Conservation (phyloP, 2,113 vertebrate genomes). For the Probosciger aterrimus region DNA sequence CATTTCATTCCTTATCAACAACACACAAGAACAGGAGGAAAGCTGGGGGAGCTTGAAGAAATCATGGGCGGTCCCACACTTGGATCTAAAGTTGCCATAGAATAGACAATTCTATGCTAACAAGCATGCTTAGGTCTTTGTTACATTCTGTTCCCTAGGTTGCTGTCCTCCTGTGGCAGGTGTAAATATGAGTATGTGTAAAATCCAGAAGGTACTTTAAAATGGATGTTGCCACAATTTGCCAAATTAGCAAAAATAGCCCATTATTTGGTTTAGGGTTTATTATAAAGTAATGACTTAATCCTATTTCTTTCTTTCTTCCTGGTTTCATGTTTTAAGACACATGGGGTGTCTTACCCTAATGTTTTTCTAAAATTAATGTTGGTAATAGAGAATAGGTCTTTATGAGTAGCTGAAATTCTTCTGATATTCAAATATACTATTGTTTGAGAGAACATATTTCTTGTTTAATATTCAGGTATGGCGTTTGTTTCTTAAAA, state of each 20-base stretch:
- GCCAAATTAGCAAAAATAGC: not conserved
- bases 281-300: not conserved
- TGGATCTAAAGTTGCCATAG: not conserved
- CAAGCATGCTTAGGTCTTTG: not conserved
- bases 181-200: not conserved
- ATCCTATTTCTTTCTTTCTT: not conserved
- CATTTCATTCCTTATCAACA: not conserved
- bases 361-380: not conserved
- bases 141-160: not conserved
- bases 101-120: not conserved
- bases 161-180: not conserved
- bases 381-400: not conserved
- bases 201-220: not conserved
- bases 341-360: not conserved
- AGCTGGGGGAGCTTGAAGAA: not conserved
- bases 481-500: constrained; percentile 6
- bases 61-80: not conserved
- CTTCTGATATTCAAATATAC: not conserved
- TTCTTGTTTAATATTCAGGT: not conserved
- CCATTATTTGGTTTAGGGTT: not conserved
- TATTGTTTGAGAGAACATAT: not conserved
- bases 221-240: not conserved
- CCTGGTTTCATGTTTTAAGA: not conserved
- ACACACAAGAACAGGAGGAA: not conserved
- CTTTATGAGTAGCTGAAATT: not conserved